Evolutionary conservation across 2,888 invertebrate species (phyloP).

Genomic region (Cancer borealis): DNA sequence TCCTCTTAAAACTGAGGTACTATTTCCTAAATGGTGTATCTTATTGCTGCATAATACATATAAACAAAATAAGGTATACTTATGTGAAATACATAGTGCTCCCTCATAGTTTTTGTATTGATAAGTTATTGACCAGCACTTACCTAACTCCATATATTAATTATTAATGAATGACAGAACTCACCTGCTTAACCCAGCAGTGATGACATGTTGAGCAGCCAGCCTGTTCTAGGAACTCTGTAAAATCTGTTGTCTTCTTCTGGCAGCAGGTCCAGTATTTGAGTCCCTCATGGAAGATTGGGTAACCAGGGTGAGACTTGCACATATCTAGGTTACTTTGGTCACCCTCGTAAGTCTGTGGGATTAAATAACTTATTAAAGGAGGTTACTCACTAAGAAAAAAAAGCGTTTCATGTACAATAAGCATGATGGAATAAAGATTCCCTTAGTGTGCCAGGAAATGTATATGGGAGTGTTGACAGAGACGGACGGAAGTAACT

Average conservation of each 20-base stretch:
- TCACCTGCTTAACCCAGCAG: constrained; percentile 87
- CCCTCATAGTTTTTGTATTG: background rate
- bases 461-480: no score
- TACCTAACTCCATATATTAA: background rate
- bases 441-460: no score
- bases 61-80: background rate
- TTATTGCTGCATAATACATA: background rate
- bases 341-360: constrained; percentile 85
- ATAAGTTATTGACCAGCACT: background rate
- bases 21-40: background rate
- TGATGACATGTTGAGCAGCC: constrained; percentile 94
- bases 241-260: constrained; percentile 95
- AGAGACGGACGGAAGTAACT: no score
- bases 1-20: background rate
- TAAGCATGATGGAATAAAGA: background rate
- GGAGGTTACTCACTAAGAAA: background rate
- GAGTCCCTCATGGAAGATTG: constrained; percentile 97
- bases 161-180: background rate
- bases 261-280: constrained; percentile 99
- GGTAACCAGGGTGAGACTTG: constrained; percentile 91
- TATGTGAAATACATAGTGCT: background rate
- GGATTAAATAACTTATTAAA: background rate
- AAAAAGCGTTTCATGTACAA: background rate
- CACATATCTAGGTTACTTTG: constrained; percentile 85
- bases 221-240: constrained; percentile 92